Conservation (phyloP, 2,113 vertebrate species). For the Platanista minor region DNA sequence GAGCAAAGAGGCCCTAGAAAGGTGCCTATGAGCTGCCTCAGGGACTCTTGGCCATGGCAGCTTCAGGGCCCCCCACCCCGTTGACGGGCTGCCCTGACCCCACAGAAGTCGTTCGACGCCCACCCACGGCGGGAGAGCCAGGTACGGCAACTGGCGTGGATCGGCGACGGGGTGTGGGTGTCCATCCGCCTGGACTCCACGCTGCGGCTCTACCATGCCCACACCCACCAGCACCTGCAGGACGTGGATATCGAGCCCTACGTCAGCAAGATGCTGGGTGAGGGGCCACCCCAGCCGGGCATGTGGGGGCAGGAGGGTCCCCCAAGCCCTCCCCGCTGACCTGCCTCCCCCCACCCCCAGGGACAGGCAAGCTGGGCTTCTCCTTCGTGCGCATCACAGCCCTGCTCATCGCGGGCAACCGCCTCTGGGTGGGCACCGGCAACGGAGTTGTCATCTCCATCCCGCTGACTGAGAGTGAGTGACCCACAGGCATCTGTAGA, state of each 20-base stretch:
- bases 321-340: background rate
- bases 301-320: background rate
- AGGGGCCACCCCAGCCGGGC: background rate
- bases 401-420: constrained; percentile 95
- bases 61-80: background rate
- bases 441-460: constrained; percentile 99
- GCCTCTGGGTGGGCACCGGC: constrained; percentile 98
- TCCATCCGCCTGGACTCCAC: constrained; percentile 98
- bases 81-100: background rate
- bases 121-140: constrained; percentile 97
- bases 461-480: constrained; percentile 97
- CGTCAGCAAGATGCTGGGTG: constrained; percentile 99
- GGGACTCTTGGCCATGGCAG: background rate
- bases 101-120: constrained; percentile 95
- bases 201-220: constrained; percentile 94
- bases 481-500: background rate
- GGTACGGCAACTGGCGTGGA: constrained; percentile 97
- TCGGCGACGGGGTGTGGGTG: constrained; percentile 97
- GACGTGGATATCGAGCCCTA: constrained; percentile 99
- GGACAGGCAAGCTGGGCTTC: constrained; percentile 97
- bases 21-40: background rate
- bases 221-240: constrained; percentile 97
- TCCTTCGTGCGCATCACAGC: constrained; percentile 98
- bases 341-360: constrained; percentile 63
- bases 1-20: background rate